Conservation (phyloP, 2,797 vertebrate genomes). For the Onychomys torridus region DNA sequence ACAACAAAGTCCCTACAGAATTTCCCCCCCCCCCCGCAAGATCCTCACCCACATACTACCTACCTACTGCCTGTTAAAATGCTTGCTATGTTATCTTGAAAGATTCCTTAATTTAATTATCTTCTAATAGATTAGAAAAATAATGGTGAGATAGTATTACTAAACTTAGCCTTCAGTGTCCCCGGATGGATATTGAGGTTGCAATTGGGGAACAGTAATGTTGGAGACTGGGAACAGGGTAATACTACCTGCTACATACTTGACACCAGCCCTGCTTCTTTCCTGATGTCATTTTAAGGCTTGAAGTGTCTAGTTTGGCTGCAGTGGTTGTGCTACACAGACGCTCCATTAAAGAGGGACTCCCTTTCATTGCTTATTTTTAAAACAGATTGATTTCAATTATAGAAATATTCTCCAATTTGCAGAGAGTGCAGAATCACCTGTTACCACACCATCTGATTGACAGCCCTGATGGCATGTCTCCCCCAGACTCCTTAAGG, state of each 20-base stretch:
- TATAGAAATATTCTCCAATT: constrained; percentile 11
- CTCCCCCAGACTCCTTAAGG: not conserved
- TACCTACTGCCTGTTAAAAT: constrained; percentile 4
- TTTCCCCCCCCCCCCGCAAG: no score
- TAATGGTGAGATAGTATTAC: not conserved
- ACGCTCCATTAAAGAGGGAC: not conserved
- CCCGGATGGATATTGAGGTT: not conserved
- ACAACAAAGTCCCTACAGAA: not conserved
- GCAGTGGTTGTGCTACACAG: not conserved
- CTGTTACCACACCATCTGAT: not conserved
- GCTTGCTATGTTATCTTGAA: constrained; percentile 48
- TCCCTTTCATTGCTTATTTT: constrained; percentile 27
- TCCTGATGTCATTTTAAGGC: not conserved
- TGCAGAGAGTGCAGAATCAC: not conserved
- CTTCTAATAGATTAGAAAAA: constrained; percentile 46
- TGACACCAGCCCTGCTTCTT: not conserved
- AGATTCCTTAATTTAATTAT: not conserved
- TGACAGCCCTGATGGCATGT: not conserved
- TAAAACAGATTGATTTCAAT: constrained; percentile 35
- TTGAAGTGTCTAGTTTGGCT: not conserved
- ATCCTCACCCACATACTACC: not conserved
- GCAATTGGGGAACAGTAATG: not conserved
- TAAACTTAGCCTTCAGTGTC: not conserved
- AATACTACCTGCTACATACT: not conserved
- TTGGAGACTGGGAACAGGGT: not conserved